Base-by-base conservation (phyloP, 2,797 vertebrate species). In the Melanotaenia parkinsoni region DNA sequence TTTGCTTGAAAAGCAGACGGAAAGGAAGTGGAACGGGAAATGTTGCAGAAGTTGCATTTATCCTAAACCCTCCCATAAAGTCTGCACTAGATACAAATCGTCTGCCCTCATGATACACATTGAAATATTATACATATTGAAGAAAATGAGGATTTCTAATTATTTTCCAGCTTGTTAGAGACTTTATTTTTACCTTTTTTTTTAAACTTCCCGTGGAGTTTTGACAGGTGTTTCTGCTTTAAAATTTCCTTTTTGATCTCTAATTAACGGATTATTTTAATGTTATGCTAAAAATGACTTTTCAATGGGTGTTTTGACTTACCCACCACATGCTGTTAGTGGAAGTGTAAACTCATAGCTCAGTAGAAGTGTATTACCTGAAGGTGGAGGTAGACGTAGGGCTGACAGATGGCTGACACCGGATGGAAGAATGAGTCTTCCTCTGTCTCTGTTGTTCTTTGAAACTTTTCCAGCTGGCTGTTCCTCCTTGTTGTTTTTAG, bases 401-500 rank as follows among this genome's bases (percentile, higher is more conserved):
- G 47, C 35, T 3, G 70, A 84, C 87, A 88, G 82, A 87, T 80
- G 88, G 83, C 38, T 18, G n/a, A 65, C 59, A 57, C 57, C 62
- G 35, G 58, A 66, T 35, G 69, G 70, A 53, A 33, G 40, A 59
- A 61, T 0, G 12, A 50, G 54, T 72, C 80, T 60, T 82, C 77
- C 67, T 79, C 71, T 5, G 58, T 77, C 80, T 85, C 79, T 0
- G 60, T 43, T 70, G 58, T n/a, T 67, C 57, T 73, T 61, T 89
- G 86, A 87, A 72, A 66, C 40, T 38, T 40, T 56, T 87, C 86
- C 84, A 87, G 70, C 68, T 90, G 82, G 85, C 75, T 75, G 57
- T 22, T 64, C 45, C 33, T 75, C 65, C 2, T 8, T 43, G n/a
- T 77, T 54, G 53, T 77, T 79, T 70, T 60, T 53, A 71, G 84